A percentile compares a stretch with the other conserved stretches of the same genome.
Conservation (phyloP, 92 coral and sea anemone genomes). For the Epizoanthus rinbou region DNA sequence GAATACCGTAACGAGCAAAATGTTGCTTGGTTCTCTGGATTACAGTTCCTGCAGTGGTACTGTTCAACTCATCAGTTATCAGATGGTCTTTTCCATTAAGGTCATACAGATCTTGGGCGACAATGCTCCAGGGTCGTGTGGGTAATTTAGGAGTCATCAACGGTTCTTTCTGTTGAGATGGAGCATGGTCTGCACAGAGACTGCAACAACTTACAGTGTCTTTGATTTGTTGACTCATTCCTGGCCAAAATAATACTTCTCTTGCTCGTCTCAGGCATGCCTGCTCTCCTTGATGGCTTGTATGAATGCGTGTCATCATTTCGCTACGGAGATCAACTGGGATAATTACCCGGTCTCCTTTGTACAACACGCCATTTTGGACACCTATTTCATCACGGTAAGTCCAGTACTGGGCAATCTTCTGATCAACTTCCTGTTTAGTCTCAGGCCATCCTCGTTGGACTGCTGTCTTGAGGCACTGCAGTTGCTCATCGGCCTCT, state of each 20-base stretch:
- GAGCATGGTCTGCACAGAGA: slow-evolving; percentile 18
- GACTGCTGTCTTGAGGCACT: background rate
- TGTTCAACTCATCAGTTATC: slow-evolving; percentile 5
- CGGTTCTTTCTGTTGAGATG: slow-evolving; percentile 7
- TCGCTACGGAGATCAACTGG: slow-evolving; percentile 17
- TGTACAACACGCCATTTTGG: slow-evolving; percentile 24
- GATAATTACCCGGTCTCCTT: slow-evolving; percentile 28
- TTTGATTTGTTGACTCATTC: slow-evolving; percentile 36
- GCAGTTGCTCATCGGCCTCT: background rate
- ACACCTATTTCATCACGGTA: slow-evolving; percentile 12
- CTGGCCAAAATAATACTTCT: slow-evolving; percentile 11
- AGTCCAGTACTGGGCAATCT: background rate
- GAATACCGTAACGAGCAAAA: background rate
- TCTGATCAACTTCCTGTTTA: background rate
- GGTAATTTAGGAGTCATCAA: slow-evolving; percentile 44
- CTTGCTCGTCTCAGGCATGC: slow-evolving; percentile 14
- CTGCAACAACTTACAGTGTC: slow-evolving; percentile 26
- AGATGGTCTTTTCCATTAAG: slow-evolving; percentile 6
- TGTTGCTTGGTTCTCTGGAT: too few species aligned
- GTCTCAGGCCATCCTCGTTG: background rate
- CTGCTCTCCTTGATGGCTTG: slow-evolving; percentile 42
- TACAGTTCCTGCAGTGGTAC: background rate
- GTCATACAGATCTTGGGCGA: slow-evolving; percentile 31
- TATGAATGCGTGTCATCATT: slow-evolving; percentile 26
- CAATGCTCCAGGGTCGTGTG: slow-evolving; percentile 10